phyloP scores from a whole-genome alignment of 2,113 vertebrate genomes.

The Microcebus ravelobensis region DNA sequence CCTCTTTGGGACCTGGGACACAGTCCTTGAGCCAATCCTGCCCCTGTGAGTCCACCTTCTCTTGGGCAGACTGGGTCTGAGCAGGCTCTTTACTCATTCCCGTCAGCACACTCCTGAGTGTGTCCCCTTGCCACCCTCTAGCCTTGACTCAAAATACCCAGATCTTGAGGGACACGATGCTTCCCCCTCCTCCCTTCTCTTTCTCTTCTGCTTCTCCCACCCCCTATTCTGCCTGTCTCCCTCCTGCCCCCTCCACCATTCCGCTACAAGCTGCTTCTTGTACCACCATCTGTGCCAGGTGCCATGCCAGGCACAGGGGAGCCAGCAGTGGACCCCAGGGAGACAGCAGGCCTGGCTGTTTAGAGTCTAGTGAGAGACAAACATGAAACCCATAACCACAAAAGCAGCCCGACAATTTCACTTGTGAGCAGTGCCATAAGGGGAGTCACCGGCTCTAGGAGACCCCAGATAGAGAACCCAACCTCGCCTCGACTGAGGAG shows the following conservation, averaged over 20 bases:
- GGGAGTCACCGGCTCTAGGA: not conserved
- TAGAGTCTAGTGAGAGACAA: not conserved
- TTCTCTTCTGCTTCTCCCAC: not conserved
- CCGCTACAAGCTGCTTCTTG: not conserved
- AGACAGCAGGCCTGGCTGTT: not conserved
- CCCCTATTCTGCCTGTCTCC: not conserved
- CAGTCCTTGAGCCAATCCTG: not conserved
- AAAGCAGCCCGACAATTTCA: not conserved
- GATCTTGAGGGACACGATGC: not conserved
- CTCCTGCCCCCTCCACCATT: not conserved
- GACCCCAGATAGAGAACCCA: not conserved
- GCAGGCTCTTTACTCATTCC: not conserved
- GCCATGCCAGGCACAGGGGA: not conserved
- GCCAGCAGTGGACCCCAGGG: not conserved
- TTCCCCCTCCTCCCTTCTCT: not conserved
- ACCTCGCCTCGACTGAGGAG: fast-evolving
- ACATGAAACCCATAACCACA: not conserved
- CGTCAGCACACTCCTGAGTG: not conserved
- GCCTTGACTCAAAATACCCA: not conserved
- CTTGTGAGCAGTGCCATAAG: not conserved
- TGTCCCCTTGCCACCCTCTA: not conserved
- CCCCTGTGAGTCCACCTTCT: not conserved
- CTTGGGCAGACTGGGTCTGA: not conserved
- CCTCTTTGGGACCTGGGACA: too few relatives aligned
- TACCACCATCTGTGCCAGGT: too few relatives aligned